These are phyloP conservation scores for Micromussa lordhowensis DNA, from an alignment of 92 coral and sea anemone species.

Conservation along the genomic window DNA sequence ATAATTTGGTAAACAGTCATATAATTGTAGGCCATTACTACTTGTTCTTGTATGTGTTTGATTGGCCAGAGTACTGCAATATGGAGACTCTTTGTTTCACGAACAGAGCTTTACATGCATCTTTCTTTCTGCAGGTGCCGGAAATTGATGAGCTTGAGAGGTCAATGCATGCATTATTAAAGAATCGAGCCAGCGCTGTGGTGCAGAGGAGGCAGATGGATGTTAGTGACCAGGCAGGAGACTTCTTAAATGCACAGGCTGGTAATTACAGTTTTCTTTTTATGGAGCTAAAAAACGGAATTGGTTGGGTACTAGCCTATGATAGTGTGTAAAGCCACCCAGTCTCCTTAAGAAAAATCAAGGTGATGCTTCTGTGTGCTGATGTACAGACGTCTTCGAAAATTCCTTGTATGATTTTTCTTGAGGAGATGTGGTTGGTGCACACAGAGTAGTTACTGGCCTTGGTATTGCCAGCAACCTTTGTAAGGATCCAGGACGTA, in stretches of 20 bases:
- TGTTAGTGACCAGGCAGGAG: conserved; percentile 94
- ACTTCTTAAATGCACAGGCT: conserved; percentile 84
- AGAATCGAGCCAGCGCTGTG: conserved; percentile 83
- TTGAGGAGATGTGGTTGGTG: no score
- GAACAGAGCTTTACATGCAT: background rate
- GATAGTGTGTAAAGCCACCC: no score
- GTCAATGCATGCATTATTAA: conserved; percentile 79
- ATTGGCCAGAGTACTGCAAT: background rate
- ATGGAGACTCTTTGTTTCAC: background rate
- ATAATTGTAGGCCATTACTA: background rate
- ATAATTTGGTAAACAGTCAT: background rate
- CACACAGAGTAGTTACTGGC: no score
- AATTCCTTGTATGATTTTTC: no score
- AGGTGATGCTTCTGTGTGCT: no score
- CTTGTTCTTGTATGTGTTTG: background rate
- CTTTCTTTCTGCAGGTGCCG: conserved; percentile 69
- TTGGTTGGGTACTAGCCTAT: no score
- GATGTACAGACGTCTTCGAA: no score
- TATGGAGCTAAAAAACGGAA: background rate
- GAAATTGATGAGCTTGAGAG: conserved; percentile 80
- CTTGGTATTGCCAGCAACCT: no score
- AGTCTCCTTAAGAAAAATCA: no score
- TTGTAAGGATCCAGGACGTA: no score
- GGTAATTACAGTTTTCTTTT: conserved; percentile 52
- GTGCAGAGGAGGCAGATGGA: conserved; percentile 94